phyloP scores from a whole-genome alignment of 2,113 vertebrate genomes.

The Alexandromys fortis region DNA sequence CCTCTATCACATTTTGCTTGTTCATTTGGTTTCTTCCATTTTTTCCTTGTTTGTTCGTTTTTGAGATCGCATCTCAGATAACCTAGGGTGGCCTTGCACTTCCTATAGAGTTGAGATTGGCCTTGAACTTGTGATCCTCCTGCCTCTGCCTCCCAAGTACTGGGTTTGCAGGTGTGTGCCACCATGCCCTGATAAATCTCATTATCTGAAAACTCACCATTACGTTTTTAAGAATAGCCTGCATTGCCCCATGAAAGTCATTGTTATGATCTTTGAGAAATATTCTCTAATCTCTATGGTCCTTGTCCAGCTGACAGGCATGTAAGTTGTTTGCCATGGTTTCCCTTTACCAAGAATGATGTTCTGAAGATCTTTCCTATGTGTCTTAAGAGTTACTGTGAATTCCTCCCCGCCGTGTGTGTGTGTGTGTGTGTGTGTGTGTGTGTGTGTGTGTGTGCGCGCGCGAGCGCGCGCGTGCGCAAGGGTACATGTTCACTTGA shows the following conservation, averaged over 20 bases:
- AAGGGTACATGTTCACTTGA: background rate
- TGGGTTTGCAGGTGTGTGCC: background rate
- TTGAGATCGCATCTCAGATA: background rate
- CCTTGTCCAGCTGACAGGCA: background rate
- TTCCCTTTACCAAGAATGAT: no score
- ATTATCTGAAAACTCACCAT: slow-evolving; percentile 3
- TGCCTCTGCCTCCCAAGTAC: background rate
- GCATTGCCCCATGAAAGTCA: background rate
- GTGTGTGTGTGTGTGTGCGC: background rate
- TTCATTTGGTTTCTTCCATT: background rate
- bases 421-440: no score
- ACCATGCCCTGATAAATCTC: background rate
- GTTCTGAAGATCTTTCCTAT: no score
- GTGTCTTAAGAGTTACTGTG: background rate
- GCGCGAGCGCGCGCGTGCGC: no score
- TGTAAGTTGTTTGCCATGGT: background rate
- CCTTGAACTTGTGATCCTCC: background rate
- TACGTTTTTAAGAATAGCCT: background rate
- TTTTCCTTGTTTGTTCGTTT: background rate
- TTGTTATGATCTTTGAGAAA: background rate
- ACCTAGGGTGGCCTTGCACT: background rate
- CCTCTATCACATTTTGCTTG: background rate
- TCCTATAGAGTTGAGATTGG: background rate
- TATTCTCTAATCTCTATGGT: background rate
- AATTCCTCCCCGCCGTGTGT: background rate